Conservation (phyloP, 2,113 vertebrate genomes). For the Anhinga rufa region DNA sequence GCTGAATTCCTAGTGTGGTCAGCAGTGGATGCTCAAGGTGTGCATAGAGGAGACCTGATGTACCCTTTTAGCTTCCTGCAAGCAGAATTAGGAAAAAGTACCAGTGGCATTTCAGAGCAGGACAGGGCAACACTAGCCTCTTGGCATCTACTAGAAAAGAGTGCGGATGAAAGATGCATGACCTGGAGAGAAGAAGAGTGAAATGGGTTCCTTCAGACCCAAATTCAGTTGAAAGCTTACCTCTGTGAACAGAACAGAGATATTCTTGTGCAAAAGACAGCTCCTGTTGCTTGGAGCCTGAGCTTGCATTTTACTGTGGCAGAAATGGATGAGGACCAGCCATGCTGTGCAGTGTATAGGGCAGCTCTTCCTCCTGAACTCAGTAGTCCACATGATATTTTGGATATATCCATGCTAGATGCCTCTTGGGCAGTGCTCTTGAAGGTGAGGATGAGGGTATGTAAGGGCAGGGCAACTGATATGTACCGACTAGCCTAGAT, state of each 20-base stretch:
- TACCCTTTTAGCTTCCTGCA: neutral
- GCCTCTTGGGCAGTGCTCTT: neutral
- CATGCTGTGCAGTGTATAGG: rapidly evolving
- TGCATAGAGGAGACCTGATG: neutral
- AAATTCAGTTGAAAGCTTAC: neutral
- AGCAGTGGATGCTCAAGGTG: neutral
- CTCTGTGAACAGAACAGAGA: neutral
- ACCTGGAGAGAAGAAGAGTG: neutral
- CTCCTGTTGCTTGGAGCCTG: neutral
- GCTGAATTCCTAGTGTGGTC: neutral
- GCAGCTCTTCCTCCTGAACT: neutral
- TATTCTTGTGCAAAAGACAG: neutral
- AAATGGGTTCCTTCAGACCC: neutral
- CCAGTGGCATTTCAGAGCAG: neutral
- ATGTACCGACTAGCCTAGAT: neutral
- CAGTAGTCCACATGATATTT: neutral
- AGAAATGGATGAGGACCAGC: neutral
- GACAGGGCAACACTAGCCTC: neutral
- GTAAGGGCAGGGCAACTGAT: neutral
- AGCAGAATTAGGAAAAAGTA: neutral
- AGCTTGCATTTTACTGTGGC: neutral
- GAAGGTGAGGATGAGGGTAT: neutral
- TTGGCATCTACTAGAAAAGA: neutral
- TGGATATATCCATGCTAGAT: rapidly evolving
- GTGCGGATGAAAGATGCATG: neutral